Base-by-base conservation (phyloP, 2,888 invertebrate species). In the Diabrotica balteata region DNA sequence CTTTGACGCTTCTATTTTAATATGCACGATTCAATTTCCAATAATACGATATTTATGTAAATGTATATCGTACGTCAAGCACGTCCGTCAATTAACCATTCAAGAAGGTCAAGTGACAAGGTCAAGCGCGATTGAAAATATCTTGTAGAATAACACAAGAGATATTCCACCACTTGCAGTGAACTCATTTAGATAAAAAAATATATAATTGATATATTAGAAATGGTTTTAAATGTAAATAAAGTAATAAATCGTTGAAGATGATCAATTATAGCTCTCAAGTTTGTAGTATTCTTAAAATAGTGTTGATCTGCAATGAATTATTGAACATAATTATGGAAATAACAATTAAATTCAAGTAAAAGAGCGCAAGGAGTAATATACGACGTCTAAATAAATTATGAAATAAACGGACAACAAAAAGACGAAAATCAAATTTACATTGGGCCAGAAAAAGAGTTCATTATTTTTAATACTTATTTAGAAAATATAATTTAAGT, bases 71-170 rank as follows among this genome's bases (percentile, higher is more conserved):
- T 11, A 11, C 55, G 44, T 47, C 10, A 55, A 45, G 44, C 44
- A 45, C 11, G 43, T 57, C 46, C 54, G 54, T 55, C 47, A 54
- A 47, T 54, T 47, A 32, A 4, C 47, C 44, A 32, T 53, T 46
- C 11, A 54, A 55, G 49, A 62, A 62, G 62, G 62, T 62, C 62
- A 62, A 49, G 43, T 62, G 47, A 62, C 62, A 62, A 62, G 54
- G 62, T 49, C 62, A 62, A 43, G 32, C 47, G 6, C 45, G 46
- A 54, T 62, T 55, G 62, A 62, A 54, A 62, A 17, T 7, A 53
- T 54, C 47, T 7, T 62, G 54, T 46, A 61, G 10, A 22, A 53
- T 51, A 53, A 53, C 51, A 53, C 49, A 45, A 32, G 32, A 32
- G 32, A 32, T 11, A 46, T 44, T 45, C 7, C 44, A 22, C 17